These are phyloP conservation scores for Cephalopachus bancanus DNA, from an alignment of 2,797 vertebrate genomes.

Conservation along the genomic window DNA sequence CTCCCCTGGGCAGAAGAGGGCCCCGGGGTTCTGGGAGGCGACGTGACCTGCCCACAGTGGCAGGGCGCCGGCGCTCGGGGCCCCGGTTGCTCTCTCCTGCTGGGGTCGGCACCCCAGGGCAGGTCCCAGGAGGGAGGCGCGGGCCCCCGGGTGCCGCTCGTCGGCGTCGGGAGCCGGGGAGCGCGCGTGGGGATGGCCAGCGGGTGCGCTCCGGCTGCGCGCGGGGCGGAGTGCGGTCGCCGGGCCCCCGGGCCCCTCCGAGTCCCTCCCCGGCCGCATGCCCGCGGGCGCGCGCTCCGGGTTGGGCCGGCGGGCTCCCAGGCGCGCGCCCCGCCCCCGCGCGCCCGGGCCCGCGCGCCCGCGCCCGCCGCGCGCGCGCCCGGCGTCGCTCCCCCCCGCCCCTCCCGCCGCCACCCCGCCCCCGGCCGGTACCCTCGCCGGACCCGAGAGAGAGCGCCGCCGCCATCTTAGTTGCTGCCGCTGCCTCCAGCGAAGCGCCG, in stretches of 20 bases:
- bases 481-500: slow-evolving; percentile 70
- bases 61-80: background rate
- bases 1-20: background rate
- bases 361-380: background rate
- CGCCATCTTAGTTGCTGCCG: slow-evolving; percentile 81
- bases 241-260: background rate
- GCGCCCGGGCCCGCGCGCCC: background rate
- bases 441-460: slow-evolving; percentile 77
- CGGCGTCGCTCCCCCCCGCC: slow-evolving; percentile 15
- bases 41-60: background rate
- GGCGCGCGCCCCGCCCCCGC: background rate
- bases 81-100: background rate
- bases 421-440: slow-evolving; percentile 76
- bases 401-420: slow-evolving; percentile 72
- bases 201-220: background rate
- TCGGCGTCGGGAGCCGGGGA: background rate
- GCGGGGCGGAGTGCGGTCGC: background rate
- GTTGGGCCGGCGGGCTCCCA: background rate
- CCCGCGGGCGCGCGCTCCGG: background rate
- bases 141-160: background rate
- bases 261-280: background rate
- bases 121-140: background rate
- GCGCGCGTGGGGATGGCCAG: background rate
- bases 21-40: background rate
- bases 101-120: background rate